Evolutionary conservation across 2,113 vertebrate species (phyloP).

Genomic region (Chaetura pelagica): DNA sequence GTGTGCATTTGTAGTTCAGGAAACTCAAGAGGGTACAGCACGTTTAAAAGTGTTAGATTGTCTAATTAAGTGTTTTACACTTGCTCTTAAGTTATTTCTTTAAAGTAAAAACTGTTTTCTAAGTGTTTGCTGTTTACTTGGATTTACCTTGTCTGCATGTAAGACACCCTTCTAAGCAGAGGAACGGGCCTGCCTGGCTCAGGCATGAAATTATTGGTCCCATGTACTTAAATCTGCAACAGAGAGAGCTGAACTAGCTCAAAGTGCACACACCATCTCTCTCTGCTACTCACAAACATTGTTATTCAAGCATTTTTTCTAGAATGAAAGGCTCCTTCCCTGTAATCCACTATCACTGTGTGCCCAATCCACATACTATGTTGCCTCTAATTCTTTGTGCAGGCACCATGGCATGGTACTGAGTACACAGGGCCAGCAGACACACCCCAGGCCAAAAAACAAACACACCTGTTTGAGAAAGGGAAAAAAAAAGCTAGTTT

Average conservation of each 20-base stretch:
- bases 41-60: not conserved
- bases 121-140: not conserved
- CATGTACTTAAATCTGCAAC: not conserved
- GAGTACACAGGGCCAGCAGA: not conserved
- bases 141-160: not conserved
- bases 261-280: not conserved
- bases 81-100: not conserved
- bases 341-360: not conserved
- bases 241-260: not conserved
- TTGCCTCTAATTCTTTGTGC: not conserved
- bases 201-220: not conserved
- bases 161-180: not conserved
- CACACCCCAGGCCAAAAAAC: not conserved
- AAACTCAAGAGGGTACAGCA: not conserved
- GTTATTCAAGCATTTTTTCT: not conserved
- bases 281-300: not conserved
- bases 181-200: not conserved
- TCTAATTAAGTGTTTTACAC: not conserved
- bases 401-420: not conserved
- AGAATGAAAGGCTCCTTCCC: not conserved
- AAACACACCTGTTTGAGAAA: not conserved
- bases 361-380: not conserved
- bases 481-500: not conserved
- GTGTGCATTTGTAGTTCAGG: not conserved
- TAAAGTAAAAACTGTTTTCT: not conserved